A percentile compares a stretch with the other conserved stretches of the same genome.
These are phyloP conservation scores for Lepidocyrtinus sp. DNA, from an alignment of 2,888 invertebrate genomes.

Conservation along the genomic window DNA sequence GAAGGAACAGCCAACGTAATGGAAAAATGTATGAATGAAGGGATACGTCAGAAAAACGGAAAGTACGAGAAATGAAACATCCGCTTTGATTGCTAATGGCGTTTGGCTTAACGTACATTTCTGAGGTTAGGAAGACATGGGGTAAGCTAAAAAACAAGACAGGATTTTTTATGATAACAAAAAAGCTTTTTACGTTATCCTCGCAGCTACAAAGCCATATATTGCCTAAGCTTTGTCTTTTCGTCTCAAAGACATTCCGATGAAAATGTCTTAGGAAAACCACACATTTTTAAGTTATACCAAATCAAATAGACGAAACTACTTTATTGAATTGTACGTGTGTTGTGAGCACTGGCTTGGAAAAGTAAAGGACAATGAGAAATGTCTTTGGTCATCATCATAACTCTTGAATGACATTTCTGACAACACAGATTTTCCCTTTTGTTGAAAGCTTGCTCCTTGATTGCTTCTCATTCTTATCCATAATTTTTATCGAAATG, in stretches of 20 bases:
- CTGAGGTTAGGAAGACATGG: background rate
- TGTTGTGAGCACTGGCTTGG: background rate
- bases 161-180: background rate
- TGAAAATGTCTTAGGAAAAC: background rate
- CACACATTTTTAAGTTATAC: background rate
- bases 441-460: background rate
- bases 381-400: background rate
- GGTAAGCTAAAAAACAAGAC: background rate
- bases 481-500: background rate
- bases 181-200: conserved; percentile 5
- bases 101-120: conserved; percentile 3
- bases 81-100: conserved; percentile 52
- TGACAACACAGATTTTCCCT: background rate
- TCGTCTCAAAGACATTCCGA: background rate
- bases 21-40: too few relatives aligned
- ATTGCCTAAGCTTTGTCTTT: background rate
- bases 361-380: background rate
- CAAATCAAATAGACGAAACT: background rate
- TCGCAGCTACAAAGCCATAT: background rate
- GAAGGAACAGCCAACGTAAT: too few relatives aligned
- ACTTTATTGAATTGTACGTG: background rate
- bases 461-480: background rate
- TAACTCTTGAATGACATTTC: background rate
- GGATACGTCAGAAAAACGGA: background rate
- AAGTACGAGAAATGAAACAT: conserved; percentile 39